These are phyloP conservation scores for Meandrina meandrites DNA, from an alignment of 92 coral and sea anemone genomes.

Conservation along the genomic window DNA sequence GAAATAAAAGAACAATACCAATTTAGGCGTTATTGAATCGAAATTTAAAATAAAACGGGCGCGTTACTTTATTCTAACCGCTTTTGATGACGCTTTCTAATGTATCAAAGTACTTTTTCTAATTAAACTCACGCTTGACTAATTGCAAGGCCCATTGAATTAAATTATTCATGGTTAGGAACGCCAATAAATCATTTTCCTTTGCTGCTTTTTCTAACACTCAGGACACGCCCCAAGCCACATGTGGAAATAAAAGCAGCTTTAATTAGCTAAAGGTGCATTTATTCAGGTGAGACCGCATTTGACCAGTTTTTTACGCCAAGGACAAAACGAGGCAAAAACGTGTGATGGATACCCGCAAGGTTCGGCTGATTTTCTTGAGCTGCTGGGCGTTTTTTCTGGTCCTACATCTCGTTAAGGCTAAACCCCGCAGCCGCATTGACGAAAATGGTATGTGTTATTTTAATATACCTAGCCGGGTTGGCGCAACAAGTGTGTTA, in stretches of 20 bases:
- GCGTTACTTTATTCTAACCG: neutral
- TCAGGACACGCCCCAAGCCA: neutral
- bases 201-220: neutral
- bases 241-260: neutral
- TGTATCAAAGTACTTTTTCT: neutral
- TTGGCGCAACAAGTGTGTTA: slow-evolving; percentile 8
- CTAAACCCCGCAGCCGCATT: neutral
- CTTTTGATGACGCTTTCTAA: neutral
- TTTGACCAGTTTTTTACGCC: neutral
- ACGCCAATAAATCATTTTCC: neutral
- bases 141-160: neutral
- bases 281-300: neutral
- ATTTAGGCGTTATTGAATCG: neutral
- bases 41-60: no score
- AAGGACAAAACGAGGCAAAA: no score
- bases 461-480: neutral
- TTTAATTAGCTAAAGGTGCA: neutral
- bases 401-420: neutral
- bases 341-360: neutral
- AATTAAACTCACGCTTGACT: neutral
- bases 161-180: neutral
- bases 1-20: neutral
- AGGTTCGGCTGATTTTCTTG: neutral
- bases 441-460: neutral
- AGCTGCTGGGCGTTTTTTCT: neutral